Conservation (phyloP, 2,113 vertebrate genomes). For the Triplophysa siluroides region DNA sequence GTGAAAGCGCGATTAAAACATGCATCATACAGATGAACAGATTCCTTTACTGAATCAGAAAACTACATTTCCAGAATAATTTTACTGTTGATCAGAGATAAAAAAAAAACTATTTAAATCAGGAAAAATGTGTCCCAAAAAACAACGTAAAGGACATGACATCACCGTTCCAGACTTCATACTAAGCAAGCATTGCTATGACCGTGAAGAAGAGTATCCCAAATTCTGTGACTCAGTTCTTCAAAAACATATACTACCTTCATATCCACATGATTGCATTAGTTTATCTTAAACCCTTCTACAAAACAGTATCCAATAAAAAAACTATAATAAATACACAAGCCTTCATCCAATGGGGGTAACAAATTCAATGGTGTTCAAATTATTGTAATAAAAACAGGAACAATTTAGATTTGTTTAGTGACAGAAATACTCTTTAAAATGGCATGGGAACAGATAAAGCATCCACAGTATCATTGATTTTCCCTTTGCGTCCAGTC, state of each 20-base stretch:
- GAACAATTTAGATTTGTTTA: constrained; percentile 10
- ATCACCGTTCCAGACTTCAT: neutral
- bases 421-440: constrained; percentile 51
- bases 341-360: constrained; percentile 7
- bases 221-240: neutral
- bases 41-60: neutral
- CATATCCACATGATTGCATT: neutral
- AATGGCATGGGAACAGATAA: constrained; percentile 43
- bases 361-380: neutral
- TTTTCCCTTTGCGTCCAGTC: constrained; percentile 39
- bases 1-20: constrained; percentile 28
- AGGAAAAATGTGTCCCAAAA: no score
- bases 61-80: constrained; percentile 36
- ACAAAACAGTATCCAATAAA: constrained; percentile 12
- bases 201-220: neutral
- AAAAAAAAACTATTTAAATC: no score
- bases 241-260: neutral
- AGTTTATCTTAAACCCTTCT: neutral
- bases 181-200: neutral
- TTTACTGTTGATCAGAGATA: neutral
- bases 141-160: no score
- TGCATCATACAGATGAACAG: neutral
- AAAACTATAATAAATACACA: constrained; percentile 12
- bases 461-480: constrained; percentile 46
- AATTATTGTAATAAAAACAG: constrained; percentile 36